phyloP scores from a whole-genome alignment of 2,888 invertebrate genomes.

The Eucera pruinosa region DNA sequence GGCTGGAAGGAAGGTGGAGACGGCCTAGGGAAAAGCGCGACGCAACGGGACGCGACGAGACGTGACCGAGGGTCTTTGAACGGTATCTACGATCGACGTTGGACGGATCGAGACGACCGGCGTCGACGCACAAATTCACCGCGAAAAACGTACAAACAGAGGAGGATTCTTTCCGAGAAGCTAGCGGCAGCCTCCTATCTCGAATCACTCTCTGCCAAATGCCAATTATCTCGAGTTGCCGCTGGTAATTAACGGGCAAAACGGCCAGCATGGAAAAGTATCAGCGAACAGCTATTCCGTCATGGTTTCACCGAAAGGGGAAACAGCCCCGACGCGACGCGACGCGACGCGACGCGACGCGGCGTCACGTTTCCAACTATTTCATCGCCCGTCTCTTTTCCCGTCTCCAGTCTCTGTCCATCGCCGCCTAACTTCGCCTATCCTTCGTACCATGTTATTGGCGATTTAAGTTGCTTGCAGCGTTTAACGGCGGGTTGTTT shows the following conservation, averaged over 20 bases:
- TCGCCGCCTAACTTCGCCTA: too few species aligned
- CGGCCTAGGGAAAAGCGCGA: neutral
- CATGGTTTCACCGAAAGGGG: constrained; percentile 51
- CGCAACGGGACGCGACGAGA: too few species aligned
- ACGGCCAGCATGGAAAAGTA: constrained; percentile 41
- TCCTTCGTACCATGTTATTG: too few species aligned
- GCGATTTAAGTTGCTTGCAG: too few species aligned
- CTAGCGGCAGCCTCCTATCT: constrained; percentile 67
- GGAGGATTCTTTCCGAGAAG: constrained; percentile 72
- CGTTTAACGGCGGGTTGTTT: too few species aligned
- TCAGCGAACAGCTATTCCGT: constrained; percentile 31
- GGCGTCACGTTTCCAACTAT: too few species aligned
- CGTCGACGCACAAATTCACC: constrained; percentile 65
- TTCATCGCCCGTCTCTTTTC: too few species aligned
- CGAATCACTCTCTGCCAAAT: constrained; percentile 74
- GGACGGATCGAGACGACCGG: constrained; percentile 48
- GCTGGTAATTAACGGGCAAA: constrained; percentile 66
- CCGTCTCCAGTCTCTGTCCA: too few species aligned
- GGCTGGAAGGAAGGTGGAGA: too few species aligned
- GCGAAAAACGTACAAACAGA: constrained; percentile 72
- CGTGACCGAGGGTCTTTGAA: constrained; percentile 62
- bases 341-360: too few species aligned
- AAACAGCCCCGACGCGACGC: constrained; percentile 19
- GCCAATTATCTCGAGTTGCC: constrained; percentile 73
- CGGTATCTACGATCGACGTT: constrained; percentile 77